Conservation (phyloP, 1,140 invertebrate genomes). For the Zeugodacus cucurbitae region DNA sequence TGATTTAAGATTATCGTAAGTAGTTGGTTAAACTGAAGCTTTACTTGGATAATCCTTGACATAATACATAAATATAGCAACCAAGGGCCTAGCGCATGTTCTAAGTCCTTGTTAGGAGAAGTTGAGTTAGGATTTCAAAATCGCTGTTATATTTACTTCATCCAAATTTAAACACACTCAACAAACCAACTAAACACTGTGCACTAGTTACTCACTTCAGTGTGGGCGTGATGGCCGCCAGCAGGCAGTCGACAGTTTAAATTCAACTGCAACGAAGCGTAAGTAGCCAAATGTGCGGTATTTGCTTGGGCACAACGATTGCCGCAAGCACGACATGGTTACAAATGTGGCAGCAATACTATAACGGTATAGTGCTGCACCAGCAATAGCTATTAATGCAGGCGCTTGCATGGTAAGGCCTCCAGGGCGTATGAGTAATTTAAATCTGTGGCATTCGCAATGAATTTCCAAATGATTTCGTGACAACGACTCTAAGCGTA, state of each 20-base stretch:
- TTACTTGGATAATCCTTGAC: too few relatives aligned
- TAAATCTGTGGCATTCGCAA: constrained; percentile 37
- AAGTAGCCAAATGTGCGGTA: constrained; percentile 2
- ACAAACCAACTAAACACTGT: background rate
- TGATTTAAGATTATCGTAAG: too few relatives aligned
- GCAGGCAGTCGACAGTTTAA: background rate
- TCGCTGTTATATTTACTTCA: too few relatives aligned
- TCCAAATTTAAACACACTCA: too few relatives aligned
- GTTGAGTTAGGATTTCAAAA: too few relatives aligned
- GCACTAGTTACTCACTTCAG: background rate
- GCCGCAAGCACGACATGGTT: constrained; percentile 8
- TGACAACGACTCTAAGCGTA: background rate
- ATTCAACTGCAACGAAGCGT: constrained; percentile 33
- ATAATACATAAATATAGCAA: too few relatives aligned
- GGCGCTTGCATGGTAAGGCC: background rate
- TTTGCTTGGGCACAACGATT: background rate
- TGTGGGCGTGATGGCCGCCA: background rate
- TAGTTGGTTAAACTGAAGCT: too few relatives aligned
- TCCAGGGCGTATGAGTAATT: constrained; percentile 5
- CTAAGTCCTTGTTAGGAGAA: too few relatives aligned
- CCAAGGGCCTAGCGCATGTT: too few relatives aligned
- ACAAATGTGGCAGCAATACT: background rate
- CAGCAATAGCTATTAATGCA: background rate
- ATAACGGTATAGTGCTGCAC: background rate
- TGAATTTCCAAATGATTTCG: constrained; percentile 40